These are phyloP conservation scores for Ctenosaura bakeri DNA, from an alignment of 2,797 vertebrate species.

Conservation along the genomic window DNA sequence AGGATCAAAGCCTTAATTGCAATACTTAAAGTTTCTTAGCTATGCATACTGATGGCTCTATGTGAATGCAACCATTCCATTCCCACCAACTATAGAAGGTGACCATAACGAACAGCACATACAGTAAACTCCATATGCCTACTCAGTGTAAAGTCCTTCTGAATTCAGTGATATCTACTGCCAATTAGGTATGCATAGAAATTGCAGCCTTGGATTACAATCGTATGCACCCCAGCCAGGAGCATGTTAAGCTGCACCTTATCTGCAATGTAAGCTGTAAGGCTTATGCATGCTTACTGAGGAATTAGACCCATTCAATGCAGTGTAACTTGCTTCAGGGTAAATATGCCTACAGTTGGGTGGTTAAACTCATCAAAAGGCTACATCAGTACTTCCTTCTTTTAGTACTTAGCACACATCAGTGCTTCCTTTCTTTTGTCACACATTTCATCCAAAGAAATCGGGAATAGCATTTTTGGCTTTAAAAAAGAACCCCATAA, in stretches of 20 bases:
- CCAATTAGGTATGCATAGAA: background rate
- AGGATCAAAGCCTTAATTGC: background rate
- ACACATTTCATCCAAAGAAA: background rate
- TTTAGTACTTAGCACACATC: background rate
- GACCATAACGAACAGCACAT: background rate
- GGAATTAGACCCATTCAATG: background rate
- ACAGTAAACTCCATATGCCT: background rate
- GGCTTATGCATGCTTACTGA: background rate
- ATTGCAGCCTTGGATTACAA: background rate
- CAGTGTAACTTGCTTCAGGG: no score
- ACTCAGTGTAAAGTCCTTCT: no score
- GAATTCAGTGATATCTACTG: background rate
- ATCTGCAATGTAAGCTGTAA: background rate
- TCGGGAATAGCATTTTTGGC: background rate
- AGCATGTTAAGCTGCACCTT: no score
- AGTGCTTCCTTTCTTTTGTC: background rate
- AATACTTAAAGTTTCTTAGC: background rate
- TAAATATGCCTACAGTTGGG: background rate
- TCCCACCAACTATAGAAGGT: no score
- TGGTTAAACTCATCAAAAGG: background rate
- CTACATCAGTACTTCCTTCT: background rate
- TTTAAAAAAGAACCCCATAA: background rate
- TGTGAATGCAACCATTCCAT: background rate
- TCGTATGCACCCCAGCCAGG: background rate
- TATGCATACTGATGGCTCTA: no score